phyloP scores from a whole-genome alignment of 2,113 vertebrate genomes.

The Capra hircus region DNA sequence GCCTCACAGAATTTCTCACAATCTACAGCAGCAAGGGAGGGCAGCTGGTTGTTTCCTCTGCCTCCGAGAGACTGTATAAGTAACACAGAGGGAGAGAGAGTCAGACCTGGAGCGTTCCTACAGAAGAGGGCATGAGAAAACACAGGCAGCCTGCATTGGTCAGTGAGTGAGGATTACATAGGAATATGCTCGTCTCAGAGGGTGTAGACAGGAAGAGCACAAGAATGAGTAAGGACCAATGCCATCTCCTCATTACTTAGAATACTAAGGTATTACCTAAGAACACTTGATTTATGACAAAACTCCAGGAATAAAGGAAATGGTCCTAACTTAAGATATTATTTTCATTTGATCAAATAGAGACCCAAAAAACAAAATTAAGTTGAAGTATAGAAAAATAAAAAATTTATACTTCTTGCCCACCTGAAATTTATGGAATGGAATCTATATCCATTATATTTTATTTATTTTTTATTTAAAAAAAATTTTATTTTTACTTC shows the following conservation, averaged over 20 bases:
- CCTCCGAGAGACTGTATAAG: neutral
- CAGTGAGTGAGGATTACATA: neutral
- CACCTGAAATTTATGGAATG: neutral
- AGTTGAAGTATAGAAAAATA: neutral
- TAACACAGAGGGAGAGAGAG: neutral
- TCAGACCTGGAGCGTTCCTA: neutral
- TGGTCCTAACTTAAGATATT: neutral
- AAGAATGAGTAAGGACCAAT: neutral
- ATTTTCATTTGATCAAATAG: neutral
- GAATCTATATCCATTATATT: neutral
- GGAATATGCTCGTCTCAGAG: neutral
- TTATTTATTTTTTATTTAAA: neutral
- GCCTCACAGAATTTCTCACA: neutral
- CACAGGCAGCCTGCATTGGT: neutral
- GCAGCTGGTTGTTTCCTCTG: neutral
- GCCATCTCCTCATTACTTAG: neutral
- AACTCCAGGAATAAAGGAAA: neutral
- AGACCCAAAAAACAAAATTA: neutral
- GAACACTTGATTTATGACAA: neutral
- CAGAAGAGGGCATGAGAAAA: neutral
- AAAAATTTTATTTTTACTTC: too few relatives aligned
- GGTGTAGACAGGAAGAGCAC: neutral
- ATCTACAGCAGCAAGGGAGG: neutral
- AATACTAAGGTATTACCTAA: neutral
- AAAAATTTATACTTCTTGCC: neutral